Percentiles rank a stretch among this genome's conserved stretches.
These are phyloP conservation scores for Tympanuchus pallidicinctus DNA, from an alignment of 2,113 vertebrate species.

Conservation along the genomic window DNA sequence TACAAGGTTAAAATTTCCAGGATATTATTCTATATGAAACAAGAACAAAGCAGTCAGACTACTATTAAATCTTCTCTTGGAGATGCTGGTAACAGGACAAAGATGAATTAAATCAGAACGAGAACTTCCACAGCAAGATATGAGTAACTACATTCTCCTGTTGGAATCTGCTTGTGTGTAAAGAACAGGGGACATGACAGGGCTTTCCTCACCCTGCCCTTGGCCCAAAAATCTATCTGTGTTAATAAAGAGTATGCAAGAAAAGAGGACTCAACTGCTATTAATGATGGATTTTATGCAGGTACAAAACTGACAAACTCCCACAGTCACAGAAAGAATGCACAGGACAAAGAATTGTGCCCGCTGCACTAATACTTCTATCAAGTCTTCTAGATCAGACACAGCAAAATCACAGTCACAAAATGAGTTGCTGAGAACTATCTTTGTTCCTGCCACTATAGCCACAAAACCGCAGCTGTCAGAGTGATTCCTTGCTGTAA, in stretches of 20 bases:
- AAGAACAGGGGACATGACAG: fast-evolving
- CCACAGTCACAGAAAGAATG: neutral
- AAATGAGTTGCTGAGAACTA: neutral
- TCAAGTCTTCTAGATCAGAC: neutral
- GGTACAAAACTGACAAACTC: neutral
- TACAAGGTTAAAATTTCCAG: neutral
- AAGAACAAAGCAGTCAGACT: neutral
- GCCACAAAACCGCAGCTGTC: neutral
- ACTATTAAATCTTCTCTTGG: neutral
- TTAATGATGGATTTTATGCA: neutral
- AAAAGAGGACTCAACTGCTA: neutral
- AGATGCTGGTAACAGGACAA: neutral
- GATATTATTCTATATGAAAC: neutral
- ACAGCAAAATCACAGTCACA: neutral
- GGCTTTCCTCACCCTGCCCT: neutral
- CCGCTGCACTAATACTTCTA: neutral
- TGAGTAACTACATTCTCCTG: neutral
- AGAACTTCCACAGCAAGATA: neutral
- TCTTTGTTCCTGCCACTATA: neutral
- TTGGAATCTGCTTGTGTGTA: neutral
- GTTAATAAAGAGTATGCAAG: neutral
- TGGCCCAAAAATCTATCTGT: neutral
- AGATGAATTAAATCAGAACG: neutral
- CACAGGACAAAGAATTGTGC: neutral
- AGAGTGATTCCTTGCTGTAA: neutral